These are phyloP conservation scores for Rhyacophila evoluta DNA, from an alignment of 2,888 invertebrate genomes.

Conservation along the genomic window DNA sequence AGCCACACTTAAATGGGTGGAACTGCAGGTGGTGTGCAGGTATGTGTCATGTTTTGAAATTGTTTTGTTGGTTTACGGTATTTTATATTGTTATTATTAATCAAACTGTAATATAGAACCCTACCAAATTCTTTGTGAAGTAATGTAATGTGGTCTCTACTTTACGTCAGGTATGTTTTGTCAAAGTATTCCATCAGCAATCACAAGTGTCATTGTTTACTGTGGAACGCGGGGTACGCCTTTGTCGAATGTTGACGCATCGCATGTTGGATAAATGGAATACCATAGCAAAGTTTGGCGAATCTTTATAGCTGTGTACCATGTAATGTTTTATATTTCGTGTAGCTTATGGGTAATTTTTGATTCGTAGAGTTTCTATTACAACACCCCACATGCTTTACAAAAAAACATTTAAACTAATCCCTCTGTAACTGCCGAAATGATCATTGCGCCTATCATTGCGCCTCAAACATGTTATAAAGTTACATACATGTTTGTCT, in stretches of 20 bases:
- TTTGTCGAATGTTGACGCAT: slow-evolving; percentile 16
- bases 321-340: too few species aligned
- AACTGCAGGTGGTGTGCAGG: slow-evolving; percentile 48
- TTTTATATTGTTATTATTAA: neutral
- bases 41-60: slow-evolving; percentile 44
- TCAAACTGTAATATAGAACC: neutral
- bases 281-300: too few species aligned
- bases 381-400: too few species aligned
- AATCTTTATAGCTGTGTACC: too few species aligned
- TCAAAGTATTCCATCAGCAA: neutral
- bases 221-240: neutral
- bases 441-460: too few species aligned
- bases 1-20: slow-evolving; percentile 46
- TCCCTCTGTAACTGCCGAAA: too few species aligned
- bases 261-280: too few species aligned
- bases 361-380: too few species aligned
- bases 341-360: too few species aligned
- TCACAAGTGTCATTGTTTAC: slow-evolving; percentile 23
- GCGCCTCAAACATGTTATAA: too few species aligned
- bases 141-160: neutral
- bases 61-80: neutral
- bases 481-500: too few species aligned
- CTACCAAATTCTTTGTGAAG: neutral
- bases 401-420: too few species aligned
- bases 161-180: neutral